phyloP scores from a whole-genome alignment of 1,140 invertebrate genomes.

The Prorops nasuta region DNA sequence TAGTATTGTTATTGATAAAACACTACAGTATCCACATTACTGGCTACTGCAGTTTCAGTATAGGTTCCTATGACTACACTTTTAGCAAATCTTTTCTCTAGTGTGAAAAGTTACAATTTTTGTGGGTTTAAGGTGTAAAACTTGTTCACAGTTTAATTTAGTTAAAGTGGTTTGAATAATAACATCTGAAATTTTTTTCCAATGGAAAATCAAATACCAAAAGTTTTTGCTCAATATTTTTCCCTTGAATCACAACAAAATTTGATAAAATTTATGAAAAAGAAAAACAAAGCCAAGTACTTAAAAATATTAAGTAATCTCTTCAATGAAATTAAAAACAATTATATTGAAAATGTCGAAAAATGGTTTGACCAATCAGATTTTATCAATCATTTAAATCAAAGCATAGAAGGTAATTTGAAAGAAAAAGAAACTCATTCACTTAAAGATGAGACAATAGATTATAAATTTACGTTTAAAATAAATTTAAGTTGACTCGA shows the following conservation, averaged over 20 bases:
- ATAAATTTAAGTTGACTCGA: constrained; percentile 24
- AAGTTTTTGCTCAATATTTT: constrained; percentile 11
- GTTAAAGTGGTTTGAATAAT: too few relatives aligned
- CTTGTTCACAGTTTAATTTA: too few relatives aligned
- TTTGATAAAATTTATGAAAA: constrained; percentile 36
- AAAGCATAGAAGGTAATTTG: neutral
- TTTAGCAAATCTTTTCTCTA: too few relatives aligned
- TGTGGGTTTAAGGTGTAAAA: too few relatives aligned
- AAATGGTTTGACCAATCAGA: constrained; percentile 31
- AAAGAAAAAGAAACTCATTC: neutral
- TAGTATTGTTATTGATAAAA: too few relatives aligned
- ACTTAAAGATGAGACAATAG: neutral
- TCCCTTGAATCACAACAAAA: constrained; percentile 32
- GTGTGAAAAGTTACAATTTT: too few relatives aligned
- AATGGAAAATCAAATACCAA: too few relatives aligned
- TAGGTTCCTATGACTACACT: too few relatives aligned
- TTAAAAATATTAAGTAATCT: constrained; percentile 21
- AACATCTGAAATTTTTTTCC: too few relatives aligned
- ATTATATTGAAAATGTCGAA: constrained; percentile 18
- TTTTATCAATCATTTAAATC: constrained; percentile 17
- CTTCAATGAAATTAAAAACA: constrained; percentile 35
- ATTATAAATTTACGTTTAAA: constrained; percentile 15
- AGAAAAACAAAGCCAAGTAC: constrained; percentile 28
- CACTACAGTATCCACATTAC: too few relatives aligned
- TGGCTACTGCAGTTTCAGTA: too few relatives aligned